Evolutionary conservation across 2,113 vertebrate species (phyloP).

Genomic region (Channa maculata): DNA sequence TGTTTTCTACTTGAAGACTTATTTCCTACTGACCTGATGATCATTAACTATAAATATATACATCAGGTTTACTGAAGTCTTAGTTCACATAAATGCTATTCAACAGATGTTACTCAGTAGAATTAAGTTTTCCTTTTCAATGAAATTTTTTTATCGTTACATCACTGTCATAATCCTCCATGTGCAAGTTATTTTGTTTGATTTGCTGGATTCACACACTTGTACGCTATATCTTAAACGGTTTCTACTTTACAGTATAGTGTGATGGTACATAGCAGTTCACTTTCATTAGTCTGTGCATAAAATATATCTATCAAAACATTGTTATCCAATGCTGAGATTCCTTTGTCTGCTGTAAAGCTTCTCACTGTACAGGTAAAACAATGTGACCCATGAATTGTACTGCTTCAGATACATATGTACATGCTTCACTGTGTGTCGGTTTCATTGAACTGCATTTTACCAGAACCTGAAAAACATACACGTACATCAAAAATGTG

Average conservation of each 20-base stretch:
- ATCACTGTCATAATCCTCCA: conserved; percentile 33
- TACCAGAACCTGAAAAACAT: conserved; percentile 14
- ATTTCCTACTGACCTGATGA: conserved; percentile 17
- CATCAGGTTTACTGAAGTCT: conserved; percentile 21
- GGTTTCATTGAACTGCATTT: conserved; percentile 17
- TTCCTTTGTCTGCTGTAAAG: conserved; percentile 33
- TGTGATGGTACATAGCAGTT: conserved; percentile 21
- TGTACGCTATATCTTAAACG: conserved; percentile 13
- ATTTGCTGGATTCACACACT: conserved; percentile 23
- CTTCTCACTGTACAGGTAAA: conserved; percentile 33
- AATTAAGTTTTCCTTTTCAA: conserved; percentile 10
- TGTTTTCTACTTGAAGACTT: conserved; percentile 43
- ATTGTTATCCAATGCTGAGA: conserved; percentile 51
- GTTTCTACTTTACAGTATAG: conserved; percentile 38
- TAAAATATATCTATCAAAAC: conserved; percentile 23
- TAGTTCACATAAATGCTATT: conserved; percentile 35
- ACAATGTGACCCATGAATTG: conserved; percentile 56
- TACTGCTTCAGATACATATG: conserved; percentile 43
- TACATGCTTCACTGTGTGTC: conserved; percentile 22
- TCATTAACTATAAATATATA: conserved; percentile 9
- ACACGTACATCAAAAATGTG: conserved; percentile 28
- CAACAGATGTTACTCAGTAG: background rate
- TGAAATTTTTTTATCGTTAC: conserved; percentile 1
- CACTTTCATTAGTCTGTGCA: conserved; percentile 45
- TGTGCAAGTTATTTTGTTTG: conserved; percentile 16